phyloP scores from a whole-genome alignment of 2,797 vertebrate species.

The Siniperca undulata region DNA sequence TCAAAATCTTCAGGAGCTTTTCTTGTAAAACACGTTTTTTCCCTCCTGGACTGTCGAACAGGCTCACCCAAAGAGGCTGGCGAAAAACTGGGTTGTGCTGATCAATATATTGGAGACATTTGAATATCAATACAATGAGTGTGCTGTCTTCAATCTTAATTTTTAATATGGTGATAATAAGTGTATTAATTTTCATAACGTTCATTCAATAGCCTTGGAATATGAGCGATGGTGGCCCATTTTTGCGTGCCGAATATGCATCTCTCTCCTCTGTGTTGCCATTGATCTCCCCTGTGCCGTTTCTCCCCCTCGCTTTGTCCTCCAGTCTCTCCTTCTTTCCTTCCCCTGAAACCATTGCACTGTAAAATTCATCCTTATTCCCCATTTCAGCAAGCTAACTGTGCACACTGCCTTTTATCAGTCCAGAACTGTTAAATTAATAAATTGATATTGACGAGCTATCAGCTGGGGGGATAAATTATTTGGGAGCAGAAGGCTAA shows the following conservation, averaged over 20 bases:
- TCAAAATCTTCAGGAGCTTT: slow-evolving; percentile 28
- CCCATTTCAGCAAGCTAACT: slow-evolving; percentile 78
- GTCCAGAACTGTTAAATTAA: slow-evolving; percentile 95
- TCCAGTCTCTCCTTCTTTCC: slow-evolving; percentile 63
- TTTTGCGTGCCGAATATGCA: slow-evolving; percentile 69
- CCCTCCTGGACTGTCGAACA: slow-evolving; percentile 13
- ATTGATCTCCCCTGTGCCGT: slow-evolving; percentile 74
- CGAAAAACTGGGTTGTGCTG: slow-evolving; percentile 61
- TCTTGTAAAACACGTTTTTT: not conserved
- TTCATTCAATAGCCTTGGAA: slow-evolving; percentile 73
- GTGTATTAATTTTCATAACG: slow-evolving; percentile 83
- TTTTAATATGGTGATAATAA: slow-evolving; percentile 83
- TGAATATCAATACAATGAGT: slow-evolving; percentile 75
- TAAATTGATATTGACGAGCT: slow-evolving; percentile 99
- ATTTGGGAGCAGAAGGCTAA: slow-evolving; percentile 94
- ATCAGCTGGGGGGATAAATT: slow-evolving; percentile 97
- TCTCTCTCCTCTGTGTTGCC: slow-evolving; percentile 63
- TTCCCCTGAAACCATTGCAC: slow-evolving; percentile 69
- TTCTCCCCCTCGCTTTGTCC: slow-evolving; percentile 68
- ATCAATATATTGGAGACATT: slow-evolving; percentile 79
- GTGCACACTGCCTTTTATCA: slow-evolving; percentile 92
- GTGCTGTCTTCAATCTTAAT: slow-evolving; percentile 78
- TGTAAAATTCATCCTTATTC: slow-evolving; percentile 80
- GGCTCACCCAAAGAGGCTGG: slow-evolving; percentile 27
- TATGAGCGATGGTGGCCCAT: slow-evolving; percentile 78